Evolutionary conservation across 2,888 invertebrate genomes (phyloP), one percentile per base, ranked within the genome.

Genomic region (Meloe dianella): DNA sequence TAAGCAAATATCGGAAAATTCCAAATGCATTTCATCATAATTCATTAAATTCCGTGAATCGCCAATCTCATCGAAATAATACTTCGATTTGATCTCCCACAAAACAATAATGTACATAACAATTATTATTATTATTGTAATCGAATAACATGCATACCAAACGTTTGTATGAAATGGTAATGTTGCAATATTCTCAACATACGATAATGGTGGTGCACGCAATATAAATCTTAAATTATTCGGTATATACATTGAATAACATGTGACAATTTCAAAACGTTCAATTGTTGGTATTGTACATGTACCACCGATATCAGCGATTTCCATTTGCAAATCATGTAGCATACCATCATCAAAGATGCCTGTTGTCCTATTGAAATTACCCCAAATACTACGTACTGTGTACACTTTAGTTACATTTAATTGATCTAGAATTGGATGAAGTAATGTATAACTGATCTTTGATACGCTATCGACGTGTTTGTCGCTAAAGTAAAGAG

Each of bases 231-330:
- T 59, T 12, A 65, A 27, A 24, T 60, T 54, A 22, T 22, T 68
- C 17, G 63, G 60, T 6, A 41, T 56, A 12, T 51, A 51, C 3
- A 57, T 47, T 14, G 35, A n/a, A 1, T 62, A 3, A 51, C 59
- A 65, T 2, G 51, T 60, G 12, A 60, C 9, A 17, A 54, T 4
- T 10, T 32, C n/a, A 20, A 60, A 20, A 6, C 68, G 35, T 24
- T 62, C 65, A 10, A 51, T 7, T 7, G 60, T 63, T 3, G 22
- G 12, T 6, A 27, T 24, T 8, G 27, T 41, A 14, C 54, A 60
- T 12, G 54, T 30, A 47, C 87, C 87, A 80, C 87, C 88, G 60
- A 88, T 83, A 69, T 88, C 88, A 3, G 86, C 86, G 74, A 85
- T 85, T 60, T 85, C 84, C 67, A 85, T 81, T 4, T 85, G 82